Evolutionary conservation across 2,113 vertebrate genomes (phyloP), one percentile per base, ranked within the genome.

Genomic region (Prolemur simus): DNA sequence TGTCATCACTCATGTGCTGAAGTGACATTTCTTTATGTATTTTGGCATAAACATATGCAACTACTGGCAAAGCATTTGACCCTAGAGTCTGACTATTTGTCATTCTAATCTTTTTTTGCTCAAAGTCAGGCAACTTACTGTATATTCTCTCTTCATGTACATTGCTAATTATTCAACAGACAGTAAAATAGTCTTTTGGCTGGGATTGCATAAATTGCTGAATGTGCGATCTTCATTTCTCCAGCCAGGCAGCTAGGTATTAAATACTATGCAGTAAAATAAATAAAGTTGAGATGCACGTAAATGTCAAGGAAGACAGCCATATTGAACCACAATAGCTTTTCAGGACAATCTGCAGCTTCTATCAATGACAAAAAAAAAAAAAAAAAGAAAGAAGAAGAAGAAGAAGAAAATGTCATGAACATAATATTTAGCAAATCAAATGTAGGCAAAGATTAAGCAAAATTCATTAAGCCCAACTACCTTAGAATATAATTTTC

Each of bases 41-140:
- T 99, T 99, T 99, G 99, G 98, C 98, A 99, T 99, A 99, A 99
- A 99, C 99, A 99, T 98, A 99, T 99, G 99, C 99, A 99, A 98
- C 98, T 98, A 98, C 99, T 98, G 98, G 98, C 98, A 98, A 99
- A 99, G 98, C 98, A 98, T 98, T 99, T 99, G 99, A 99, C 98
- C 98, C 98, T 98, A 98, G 98, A 99, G 98, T 99, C 98, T 98
- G 98, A 98, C 98, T 98, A 99, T 99, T 99, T 99, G 99, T 99
- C 98, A 99, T 98, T 99, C 98, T 98, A 98, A 98, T 98, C 97
- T 98, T 96, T 97, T 97, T 97, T 98, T 98, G 92, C 94, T 98
- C 98, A 98, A 99, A 99, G 97, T 98, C 98, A 97, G 91, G 91
- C 94, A 98, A 98, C 98, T 98, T 98, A 98, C 98, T 98, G 96